Evolutionary conservation across 1,140 invertebrate species (phyloP).

Genomic region (Neoseiulus cucumeris): DNA sequence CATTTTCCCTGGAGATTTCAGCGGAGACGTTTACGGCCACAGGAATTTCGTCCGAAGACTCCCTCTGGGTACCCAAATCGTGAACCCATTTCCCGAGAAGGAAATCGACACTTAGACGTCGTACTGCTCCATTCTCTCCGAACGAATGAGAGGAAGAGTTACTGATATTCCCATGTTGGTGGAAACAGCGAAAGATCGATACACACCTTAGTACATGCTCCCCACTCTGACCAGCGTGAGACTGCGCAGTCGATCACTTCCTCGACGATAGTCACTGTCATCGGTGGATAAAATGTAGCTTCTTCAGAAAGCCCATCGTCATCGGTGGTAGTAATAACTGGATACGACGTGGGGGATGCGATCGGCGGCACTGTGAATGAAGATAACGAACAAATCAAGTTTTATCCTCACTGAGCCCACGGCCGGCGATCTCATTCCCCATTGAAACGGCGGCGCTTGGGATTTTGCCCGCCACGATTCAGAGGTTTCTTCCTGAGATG

Average conservation of each 20-base stretch:
- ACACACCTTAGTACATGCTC: constrained; percentile 35
- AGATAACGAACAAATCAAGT: background rate
- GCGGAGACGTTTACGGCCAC: background rate
- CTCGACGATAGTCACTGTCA: background rate
- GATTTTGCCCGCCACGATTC: too few species aligned
- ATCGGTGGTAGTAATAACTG: background rate
- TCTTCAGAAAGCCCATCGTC: background rate
- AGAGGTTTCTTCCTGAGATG: background rate
- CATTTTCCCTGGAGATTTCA: background rate
- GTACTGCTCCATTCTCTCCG: too few species aligned
- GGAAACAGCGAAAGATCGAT: too few species aligned
- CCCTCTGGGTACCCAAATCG: background rate
- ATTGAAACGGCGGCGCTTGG: too few species aligned
- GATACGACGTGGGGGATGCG: background rate
- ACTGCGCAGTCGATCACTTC: constrained; percentile 37
- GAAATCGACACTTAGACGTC: background rate
- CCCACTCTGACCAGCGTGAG: constrained; percentile 51
- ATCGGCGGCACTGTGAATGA: background rate
- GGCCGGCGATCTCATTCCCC: too few species aligned
- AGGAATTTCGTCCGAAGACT: background rate
- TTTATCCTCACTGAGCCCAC: background rate
- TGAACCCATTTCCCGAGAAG: background rate
- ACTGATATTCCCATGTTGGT: too few species aligned
- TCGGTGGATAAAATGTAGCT: background rate
- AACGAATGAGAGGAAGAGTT: too few species aligned